phyloP scores from a whole-genome alignment of 2,113 vertebrate genomes.

The Odontophorus gujanensis region DNA sequence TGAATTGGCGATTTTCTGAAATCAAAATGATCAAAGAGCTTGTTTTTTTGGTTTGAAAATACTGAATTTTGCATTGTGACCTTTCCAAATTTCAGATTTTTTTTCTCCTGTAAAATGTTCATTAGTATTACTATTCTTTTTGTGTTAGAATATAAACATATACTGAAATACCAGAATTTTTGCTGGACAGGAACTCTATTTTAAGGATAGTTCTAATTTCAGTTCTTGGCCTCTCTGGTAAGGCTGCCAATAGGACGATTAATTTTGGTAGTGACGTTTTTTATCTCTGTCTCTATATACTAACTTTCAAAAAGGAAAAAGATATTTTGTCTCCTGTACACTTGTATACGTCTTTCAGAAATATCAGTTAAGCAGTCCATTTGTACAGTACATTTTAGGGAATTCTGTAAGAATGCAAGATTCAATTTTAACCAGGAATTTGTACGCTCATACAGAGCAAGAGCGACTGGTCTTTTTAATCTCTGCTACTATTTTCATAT shows the following conservation, averaged over 20 bases:
- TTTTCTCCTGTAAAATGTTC: background rate
- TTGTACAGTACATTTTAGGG: background rate
- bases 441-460: background rate
- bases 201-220: background rate
- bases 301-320: background rate
- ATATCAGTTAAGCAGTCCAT: background rate
- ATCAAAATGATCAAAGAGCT: background rate
- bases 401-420: background rate
- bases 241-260: background rate
- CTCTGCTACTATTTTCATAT: fast-evolving
- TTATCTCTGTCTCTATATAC: background rate
- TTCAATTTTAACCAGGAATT: background rate
- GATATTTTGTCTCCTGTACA: background rate
- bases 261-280: background rate
- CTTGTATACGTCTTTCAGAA: background rate
- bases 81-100: background rate
- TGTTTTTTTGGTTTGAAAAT: background rate
- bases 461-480: background rate
- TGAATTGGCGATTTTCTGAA: background rate
- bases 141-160: background rate
- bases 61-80: background rate
- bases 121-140: background rate
- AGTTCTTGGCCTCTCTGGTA: background rate
- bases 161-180: background rate
- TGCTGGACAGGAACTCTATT: background rate